Evolutionary conservation across 2,113 vertebrate species (phyloP).

Genomic region (Dromas ardeola): DNA sequence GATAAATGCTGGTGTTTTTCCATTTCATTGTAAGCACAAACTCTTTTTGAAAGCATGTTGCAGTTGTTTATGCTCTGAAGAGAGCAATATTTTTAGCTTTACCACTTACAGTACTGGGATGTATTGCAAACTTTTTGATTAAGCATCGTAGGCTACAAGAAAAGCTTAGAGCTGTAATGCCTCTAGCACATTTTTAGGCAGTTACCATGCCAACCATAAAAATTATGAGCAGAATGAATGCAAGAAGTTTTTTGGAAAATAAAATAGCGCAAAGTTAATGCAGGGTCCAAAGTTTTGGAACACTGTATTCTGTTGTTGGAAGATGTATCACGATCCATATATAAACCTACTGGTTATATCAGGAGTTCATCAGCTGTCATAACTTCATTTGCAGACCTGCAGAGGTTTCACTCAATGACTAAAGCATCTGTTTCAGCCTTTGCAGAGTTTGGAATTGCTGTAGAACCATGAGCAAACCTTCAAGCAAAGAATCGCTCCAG

Average conservation of each 20-base stretch:
- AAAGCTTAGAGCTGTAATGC: slow-evolving; percentile 63
- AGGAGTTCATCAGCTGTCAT: slow-evolving; percentile 1
- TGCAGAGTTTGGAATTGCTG: background rate
- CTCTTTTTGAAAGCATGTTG: slow-evolving; percentile 37
- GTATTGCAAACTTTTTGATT: slow-evolving; percentile 75
- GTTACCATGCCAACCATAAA: slow-evolving; percentile 66
- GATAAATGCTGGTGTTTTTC: slow-evolving; percentile 10
- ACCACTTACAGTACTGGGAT: slow-evolving; percentile 58
- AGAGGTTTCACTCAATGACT: background rate
- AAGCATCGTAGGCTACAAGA: slow-evolving; percentile 60
- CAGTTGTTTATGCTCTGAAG: slow-evolving; percentile 64
- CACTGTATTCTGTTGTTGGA: background rate
- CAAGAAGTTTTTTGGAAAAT: slow-evolving; percentile 37
- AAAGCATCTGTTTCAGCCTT: background rate
- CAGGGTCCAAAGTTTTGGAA: slow-evolving; percentile 31
- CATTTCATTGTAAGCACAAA: background rate
- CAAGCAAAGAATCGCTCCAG: background rate
- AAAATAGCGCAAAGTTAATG: slow-evolving; percentile 45
- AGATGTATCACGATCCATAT: slow-evolving; percentile 16
- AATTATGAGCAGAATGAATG: slow-evolving; percentile 57
- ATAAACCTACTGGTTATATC: background rate
- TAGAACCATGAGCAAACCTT: background rate
- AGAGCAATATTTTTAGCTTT: slow-evolving; percentile 71
- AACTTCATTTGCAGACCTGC: background rate
- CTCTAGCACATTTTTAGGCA: slow-evolving; percentile 64